These are phyloP conservation scores for Hormaphis cornu DNA, from an alignment of 1,140 invertebrate species.

Conservation along the genomic window DNA sequence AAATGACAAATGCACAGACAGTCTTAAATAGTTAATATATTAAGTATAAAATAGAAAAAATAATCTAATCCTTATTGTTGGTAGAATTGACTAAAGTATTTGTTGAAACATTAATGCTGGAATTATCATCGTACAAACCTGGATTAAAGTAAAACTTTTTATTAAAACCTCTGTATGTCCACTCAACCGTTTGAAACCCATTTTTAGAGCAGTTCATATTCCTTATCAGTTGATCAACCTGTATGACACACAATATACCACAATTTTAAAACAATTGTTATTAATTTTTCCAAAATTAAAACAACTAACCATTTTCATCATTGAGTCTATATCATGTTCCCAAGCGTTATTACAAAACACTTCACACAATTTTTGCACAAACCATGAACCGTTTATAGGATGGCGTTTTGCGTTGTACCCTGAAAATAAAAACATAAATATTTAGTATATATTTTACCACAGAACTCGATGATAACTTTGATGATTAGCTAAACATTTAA, in stretches of 20 bases:
- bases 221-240: slow-evolving; percentile 11
- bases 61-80: not conserved
- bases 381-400: slow-evolving; percentile 18
- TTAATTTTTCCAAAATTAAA: not conserved
- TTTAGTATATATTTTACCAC: too few species aligned
- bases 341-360: slow-evolving; percentile 28
- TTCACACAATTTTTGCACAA: slow-evolving; percentile 22
- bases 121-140: slow-evolving; percentile 17
- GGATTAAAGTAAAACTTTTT: slow-evolving; percentile 33
- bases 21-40: too few species aligned
- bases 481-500: too few species aligned
- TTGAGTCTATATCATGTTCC: slow-evolving; percentile 9
- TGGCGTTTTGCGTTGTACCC: slow-evolving; percentile 21
- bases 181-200: slow-evolving; percentile 25
- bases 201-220: not conserved
- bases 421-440: not conserved
- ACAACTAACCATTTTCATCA: slow-evolving; percentile 28
- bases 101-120: not conserved
- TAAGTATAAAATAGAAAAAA: too few species aligned
- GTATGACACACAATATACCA: not conserved
- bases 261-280: not conserved
- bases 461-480: too few species aligned
- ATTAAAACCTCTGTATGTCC: slow-evolving; percentile 6
- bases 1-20: too few species aligned
- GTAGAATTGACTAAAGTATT: not conserved